Conservation (phyloP, 1,140 invertebrate genomes). For the Drosophila melanogaster region Release_6_plus_ISO1_MT NT_033777.3:13802501-13803000, state of each 20-base stretch:
- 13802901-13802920: background rate
- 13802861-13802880: constrained; percentile 57
- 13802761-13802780: constrained; percentile 60
- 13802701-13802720: constrained; percentile 67
- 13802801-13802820: constrained; percentile 81
- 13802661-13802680: constrained; percentile 80
- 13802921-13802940: background rate
- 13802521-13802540: constrained; percentile 7
- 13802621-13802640: constrained; percentile 75
- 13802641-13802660: constrained; percentile 38
- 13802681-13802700: constrained; percentile 73
- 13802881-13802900: constrained; percentile 49
- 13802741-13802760: constrained; percentile 1
- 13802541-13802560: background rate
- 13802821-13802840: constrained; percentile 52
- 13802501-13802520: constrained; percentile 25
- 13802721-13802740: constrained; percentile 2
- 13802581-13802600: constrained; percentile 15
- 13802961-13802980: constrained; percentile 12
- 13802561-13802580: constrained; percentile 9
- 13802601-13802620: constrained; percentile 29
- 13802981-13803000: constrained; percentile 56
- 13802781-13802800: constrained; percentile 75
- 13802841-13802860: constrained; percentile 33
- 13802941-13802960: constrained; percentile 9